Evolutionary conservation across 1,140 invertebrate genomes (phyloP).

Genomic region (Myzus persicae): DNA sequence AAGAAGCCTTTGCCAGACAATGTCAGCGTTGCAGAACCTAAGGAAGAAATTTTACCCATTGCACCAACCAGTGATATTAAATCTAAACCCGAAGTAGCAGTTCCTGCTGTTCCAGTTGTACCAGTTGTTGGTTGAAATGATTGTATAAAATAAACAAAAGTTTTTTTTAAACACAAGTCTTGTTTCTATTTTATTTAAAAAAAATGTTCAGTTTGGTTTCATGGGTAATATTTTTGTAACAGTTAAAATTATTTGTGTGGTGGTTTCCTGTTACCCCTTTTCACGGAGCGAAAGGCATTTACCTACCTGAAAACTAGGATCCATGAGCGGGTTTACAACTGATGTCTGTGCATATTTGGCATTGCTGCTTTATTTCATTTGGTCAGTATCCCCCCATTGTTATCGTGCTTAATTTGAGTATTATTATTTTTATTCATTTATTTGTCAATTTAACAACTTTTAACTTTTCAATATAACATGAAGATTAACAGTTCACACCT

Average conservation of each 20-base stretch:
- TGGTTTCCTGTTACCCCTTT: not conserved
- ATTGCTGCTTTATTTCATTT: too few relatives aligned
- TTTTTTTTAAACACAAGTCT: constrained; percentile 32
- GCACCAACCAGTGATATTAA: constrained; percentile 74
- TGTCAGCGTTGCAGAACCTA: constrained; percentile 93
- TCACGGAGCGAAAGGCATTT: not conserved
- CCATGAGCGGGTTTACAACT: too few relatives aligned
- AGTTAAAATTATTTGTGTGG: not conserved
- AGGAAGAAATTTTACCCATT: constrained; percentile 77
- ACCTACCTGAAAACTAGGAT: too few relatives aligned
- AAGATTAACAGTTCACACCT: too few relatives aligned
- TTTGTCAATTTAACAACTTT: too few relatives aligned
- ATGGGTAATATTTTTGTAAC: not conserved
- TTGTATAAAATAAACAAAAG: constrained; percentile 51
- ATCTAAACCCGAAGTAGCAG: constrained; percentile 61
- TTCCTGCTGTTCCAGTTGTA: constrained; percentile 44
- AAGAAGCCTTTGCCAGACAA: constrained; percentile 97
- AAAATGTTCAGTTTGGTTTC: too few relatives aligned
- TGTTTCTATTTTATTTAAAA: not conserved
- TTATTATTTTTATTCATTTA: too few relatives aligned
- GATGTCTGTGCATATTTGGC: too few relatives aligned
- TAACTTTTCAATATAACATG: too few relatives aligned
- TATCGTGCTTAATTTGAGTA: too few relatives aligned
- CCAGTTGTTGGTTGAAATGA: constrained; percentile 44
- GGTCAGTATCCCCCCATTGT: too few relatives aligned